Base-by-base conservation (phyloP, 1,140 invertebrate species). In the Drosophila kohkoa region DNA sequence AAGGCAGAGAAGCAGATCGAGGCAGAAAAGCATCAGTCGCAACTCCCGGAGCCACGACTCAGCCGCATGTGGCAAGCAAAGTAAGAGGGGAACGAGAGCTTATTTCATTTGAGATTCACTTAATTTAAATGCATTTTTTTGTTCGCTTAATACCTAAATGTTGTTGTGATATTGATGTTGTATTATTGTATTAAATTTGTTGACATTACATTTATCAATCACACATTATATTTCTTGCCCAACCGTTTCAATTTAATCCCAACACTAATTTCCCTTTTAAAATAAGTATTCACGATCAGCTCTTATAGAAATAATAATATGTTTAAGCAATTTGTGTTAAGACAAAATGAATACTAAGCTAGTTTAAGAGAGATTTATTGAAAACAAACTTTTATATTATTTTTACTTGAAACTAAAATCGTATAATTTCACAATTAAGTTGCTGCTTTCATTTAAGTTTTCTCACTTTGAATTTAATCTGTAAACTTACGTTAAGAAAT, bases 1-100 rank as follows among this genome's bases (percentile, higher is more conserved):
- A 38, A 7, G 2, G 10, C 2, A 38, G 10, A 38, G 7, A 38
- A 7, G 2, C 35, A 38, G 49, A 52, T 6, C 6, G 25, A 52
- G 8, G 52, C 48, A 5, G 7, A 46, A 2, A 16, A 10, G 4
- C 32, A 15, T n/a, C 45, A 41, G 32, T 8, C 41, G 3, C 45
- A 20, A 2, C 46, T 68, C 15, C 67, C 67, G 7, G 38, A 45
- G 48, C 67, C 67, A 6, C 25, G 67, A 25, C 49, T 49, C 15
- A 70, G 58, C 38, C 25, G 58, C 4, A 63, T 70, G 67, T 35
- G 48, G 58, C 58, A 43, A n/a, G 48, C 28, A 15, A 59, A 60
- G 8, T 41, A 28, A 60, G 30, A 49, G 20, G 13, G 25, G 16
- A 57, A 8, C 2, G 35, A 38, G 20, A 38, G 35, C 35, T 38